Evolutionary conservation across 2,888 invertebrate genomes (phyloP).

Genomic region (Stenotaenia linearis): DNA sequence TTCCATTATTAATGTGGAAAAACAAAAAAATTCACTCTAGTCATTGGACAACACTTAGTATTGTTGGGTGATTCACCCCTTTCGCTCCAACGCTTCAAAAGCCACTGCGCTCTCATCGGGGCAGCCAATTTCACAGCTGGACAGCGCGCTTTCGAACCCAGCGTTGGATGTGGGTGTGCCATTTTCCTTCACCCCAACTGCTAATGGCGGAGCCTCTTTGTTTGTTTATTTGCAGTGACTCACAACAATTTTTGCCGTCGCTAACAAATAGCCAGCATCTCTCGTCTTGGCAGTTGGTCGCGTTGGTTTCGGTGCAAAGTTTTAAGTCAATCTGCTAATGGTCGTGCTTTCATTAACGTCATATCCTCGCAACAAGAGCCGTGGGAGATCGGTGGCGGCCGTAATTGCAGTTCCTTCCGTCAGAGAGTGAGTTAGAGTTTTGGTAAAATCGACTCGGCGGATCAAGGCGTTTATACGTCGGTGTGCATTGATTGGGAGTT

Average conservation of each 20-base stretch:
- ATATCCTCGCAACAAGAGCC: neutral
- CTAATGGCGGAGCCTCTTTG: neutral
- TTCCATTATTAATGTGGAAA: neutral
- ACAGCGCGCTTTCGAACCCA: neutral
- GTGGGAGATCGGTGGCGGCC: neutral
- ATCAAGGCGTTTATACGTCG: neutral
- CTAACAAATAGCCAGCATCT: neutral
- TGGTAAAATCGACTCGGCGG: neutral
- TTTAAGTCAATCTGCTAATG: neutral
- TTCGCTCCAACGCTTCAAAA: neutral
- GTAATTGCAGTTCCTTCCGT: conserved; percentile 26
- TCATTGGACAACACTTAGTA: neutral
- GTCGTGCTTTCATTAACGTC: neutral
- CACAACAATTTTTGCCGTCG: neutral
- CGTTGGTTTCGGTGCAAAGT: neutral
- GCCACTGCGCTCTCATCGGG: neutral
- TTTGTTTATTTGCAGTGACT: conserved; percentile 9
- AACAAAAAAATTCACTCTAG: neutral
- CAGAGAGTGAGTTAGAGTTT: neutral
- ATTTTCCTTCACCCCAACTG: neutral
- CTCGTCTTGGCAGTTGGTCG: neutral
- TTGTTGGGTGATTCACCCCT: conserved; percentile 4
- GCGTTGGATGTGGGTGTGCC: neutral
- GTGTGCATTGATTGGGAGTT: conserved; percentile 11
- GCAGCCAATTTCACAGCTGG: conserved; percentile 2